Base-by-base conservation (phyloP, 1,140 invertebrate species). In the Holotrichia oblita region DNA sequence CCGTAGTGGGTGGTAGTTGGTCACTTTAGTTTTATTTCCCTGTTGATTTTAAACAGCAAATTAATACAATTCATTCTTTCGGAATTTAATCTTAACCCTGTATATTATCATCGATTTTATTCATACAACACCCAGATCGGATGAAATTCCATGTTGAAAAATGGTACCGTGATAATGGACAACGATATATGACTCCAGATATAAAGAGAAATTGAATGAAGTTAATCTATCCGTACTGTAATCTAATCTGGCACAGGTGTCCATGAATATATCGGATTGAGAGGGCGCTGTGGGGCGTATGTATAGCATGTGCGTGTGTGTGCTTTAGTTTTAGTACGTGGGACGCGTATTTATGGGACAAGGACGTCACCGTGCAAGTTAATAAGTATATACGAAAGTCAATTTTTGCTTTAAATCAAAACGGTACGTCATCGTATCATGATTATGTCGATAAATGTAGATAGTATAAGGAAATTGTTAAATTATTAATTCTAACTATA, bases 291-390 rank as follows among this genome's bases (percentile, higher is more conserved):
- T 27, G 61, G 22, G 22, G 61, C 12, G 61, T 34, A 14, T 22
- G 61, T 69, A 69, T 48, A 17, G 44, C n/a, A 48, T 17, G 10
- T 48, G n/a, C 44, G 44, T 17, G 10, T 48, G n/a, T 69, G 22
- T 69, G 22, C 61, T 69, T 27, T 10, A 69, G 27, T 69, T 69
- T 69, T 20, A 34, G 8, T 69, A 69, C 61, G 61, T 69, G 61
- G 61, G 61, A 69, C 61, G 61, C 27, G 61, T 69, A 69, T 69
- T 69, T 69, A 69, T 69, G 61, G 61, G 61, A 34, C 61, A 69
- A 69, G 61, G 61, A 69, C 61, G 61, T 69, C 61, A 69, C 22
- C 61, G 61, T 20, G 27, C 61, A 69, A 22, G 61, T 69, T 69
- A 69, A 69, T 69, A 69, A 8, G 27, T 34, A 34, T 1, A 34